phyloP scores from a whole-genome alignment of 1,140 invertebrate species.

The Battus philenor region DNA sequence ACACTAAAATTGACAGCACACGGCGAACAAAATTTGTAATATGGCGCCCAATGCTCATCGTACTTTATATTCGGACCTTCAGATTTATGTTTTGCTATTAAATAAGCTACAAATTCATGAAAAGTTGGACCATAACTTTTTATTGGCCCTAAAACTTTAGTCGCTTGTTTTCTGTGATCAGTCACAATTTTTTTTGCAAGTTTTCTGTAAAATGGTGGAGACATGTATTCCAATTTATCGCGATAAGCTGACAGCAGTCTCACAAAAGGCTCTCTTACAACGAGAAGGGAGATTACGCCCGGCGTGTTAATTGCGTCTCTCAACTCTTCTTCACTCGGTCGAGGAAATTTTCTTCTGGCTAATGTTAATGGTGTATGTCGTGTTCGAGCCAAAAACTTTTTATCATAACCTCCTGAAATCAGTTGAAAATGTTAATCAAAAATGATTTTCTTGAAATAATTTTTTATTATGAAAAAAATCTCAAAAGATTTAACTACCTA shows the following conservation, averaged over 20 bases:
- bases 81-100: constrained; percentile 71
- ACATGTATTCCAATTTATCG: constrained; percentile 89
- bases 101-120: constrained; percentile 82
- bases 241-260: constrained; percentile 91
- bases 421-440: neutral
- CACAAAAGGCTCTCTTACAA: constrained; percentile 94
- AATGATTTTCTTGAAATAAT: constrained; percentile 6
- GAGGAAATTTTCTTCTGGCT: constrained; percentile 78
- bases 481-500: no score
- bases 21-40: constrained; percentile 84
- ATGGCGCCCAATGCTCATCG: constrained; percentile 86
- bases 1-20: constrained; percentile 82
- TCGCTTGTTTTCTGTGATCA: constrained; percentile 68
- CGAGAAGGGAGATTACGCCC: constrained; percentile 82
- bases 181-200: constrained; percentile 80
- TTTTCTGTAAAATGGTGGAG: constrained; percentile 82
- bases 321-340: constrained; percentile 77
- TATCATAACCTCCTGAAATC: constrained; percentile 76
- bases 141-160: constrained; percentile 52
- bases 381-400: constrained; percentile 76
- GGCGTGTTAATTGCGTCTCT: constrained; percentile 68
- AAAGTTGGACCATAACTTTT: constrained; percentile 78
- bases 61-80: constrained; percentile 57
- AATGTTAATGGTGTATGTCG: constrained; percentile 77
- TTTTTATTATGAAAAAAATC: no score